These are phyloP conservation scores for Pedicia rivosa DNA, from an alignment of 2,888 invertebrate genomes.

Conservation along the genomic window DNA sequence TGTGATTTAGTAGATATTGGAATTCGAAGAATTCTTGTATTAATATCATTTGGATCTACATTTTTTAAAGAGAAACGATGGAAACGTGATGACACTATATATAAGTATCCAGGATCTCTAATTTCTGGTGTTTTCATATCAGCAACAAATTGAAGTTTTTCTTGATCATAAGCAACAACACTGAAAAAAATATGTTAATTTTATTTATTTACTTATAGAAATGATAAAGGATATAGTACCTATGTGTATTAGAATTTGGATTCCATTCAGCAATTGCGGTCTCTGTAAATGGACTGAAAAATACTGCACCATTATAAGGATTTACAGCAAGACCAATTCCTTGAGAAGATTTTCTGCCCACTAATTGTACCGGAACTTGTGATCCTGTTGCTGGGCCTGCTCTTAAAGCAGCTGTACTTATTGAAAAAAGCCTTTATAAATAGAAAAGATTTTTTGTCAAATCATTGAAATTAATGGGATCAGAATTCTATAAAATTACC, in stretches of 20 bases:
- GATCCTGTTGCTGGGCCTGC: constrained; percentile 57
- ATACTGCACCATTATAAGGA: constrained; percentile 52
- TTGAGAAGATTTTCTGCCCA: constrained; percentile 72
- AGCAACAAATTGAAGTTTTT: constrained; percentile 60
- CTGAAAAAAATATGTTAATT: constrained; percentile 26
- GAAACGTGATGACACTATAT: constrained; percentile 58
- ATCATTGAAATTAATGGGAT: too few relatives aligned
- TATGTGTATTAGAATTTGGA: constrained; percentile 53
- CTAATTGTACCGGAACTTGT: constrained; percentile 55
- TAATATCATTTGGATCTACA: constrained; percentile 49
- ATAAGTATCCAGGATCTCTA: constrained; percentile 55
- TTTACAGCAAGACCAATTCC: constrained; percentile 60
- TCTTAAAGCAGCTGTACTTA: constrained; percentile 54
- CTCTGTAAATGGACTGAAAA: constrained; percentile 64
- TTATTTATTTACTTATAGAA: neutral
- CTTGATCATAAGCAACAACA: constrained; percentile 52
- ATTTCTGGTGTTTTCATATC: constrained; percentile 52
- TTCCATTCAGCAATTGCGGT: constrained; percentile 71
- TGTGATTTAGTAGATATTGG: constrained; percentile 3
- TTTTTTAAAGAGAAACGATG: constrained; percentile 63
- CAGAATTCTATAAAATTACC: constrained; percentile 21
- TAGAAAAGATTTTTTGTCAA: constrained; percentile 4
- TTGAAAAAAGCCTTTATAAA: constrained; percentile 50
- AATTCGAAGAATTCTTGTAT: constrained; percentile 55
- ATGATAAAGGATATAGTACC: constrained; percentile 30